A percentile compares a stretch with the other conserved stretches of the same genome.
These are phyloP conservation scores for Scelioninae gen. 2 DNA, from an alignment of 2,888 invertebrate genomes.

Conservation along the genomic window DNA sequence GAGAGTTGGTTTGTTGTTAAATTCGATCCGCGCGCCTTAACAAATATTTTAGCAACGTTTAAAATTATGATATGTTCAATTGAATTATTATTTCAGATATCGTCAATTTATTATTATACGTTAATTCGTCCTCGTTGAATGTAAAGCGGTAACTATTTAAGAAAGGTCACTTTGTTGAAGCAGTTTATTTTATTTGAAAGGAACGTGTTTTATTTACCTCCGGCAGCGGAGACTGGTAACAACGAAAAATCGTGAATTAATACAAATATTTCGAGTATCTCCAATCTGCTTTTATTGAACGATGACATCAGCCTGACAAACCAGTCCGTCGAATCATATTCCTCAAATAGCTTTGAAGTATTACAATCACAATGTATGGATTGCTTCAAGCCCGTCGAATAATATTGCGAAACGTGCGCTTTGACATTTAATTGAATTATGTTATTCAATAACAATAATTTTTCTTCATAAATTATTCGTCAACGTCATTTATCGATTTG, in stretches of 20 bases:
- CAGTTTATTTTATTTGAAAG: background rate
- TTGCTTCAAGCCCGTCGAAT: conserved; percentile 44
- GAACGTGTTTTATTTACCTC: conserved; percentile 22
- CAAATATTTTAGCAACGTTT: no score
- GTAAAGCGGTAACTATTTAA: background rate
- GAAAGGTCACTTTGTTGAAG: background rate
- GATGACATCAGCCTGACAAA: conserved; percentile 58
- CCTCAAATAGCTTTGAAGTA: conserved; percentile 57
- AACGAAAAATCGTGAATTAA: conserved; percentile 46
- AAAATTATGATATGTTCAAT: no score
- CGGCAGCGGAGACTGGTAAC: conserved; percentile 19
- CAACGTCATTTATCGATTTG: no score
- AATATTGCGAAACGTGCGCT: conserved; percentile 39
- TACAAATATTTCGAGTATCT: conserved; percentile 55
- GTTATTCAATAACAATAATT: background rate
- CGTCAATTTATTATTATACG: no score
- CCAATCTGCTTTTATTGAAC: conserved; percentile 57
- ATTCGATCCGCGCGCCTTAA: no score
- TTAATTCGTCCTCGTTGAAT: no score
- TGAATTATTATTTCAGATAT: no score
- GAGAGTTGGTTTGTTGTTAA: no score
- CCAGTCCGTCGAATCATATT: conserved; percentile 58
- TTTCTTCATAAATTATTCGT: conserved; percentile 6
- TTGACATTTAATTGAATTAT: conserved; percentile 29
- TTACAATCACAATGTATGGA: conserved; percentile 51